Evolutionary conservation across 2,888 invertebrate genomes (phyloP).

Genomic region (Scaptomyza flava): DNA sequence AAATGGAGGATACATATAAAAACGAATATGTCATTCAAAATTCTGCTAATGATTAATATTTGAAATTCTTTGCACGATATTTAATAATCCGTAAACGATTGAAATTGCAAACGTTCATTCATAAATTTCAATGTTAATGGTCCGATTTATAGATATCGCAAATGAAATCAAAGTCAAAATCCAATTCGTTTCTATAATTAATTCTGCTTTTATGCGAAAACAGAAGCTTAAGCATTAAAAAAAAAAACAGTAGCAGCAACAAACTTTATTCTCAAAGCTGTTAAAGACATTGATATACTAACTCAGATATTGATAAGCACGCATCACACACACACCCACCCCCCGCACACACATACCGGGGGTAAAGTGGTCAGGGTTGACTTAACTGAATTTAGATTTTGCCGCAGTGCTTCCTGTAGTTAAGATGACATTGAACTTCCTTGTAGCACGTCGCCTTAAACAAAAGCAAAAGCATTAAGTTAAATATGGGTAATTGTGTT

Average conservation of each 20-base stretch:
- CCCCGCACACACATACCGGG: slow-evolving; percentile 2
- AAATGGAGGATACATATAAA: slow-evolving; percentile 27
- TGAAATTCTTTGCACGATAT: slow-evolving; percentile 51
- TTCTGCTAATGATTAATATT: slow-evolving; percentile 26
- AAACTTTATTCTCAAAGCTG: slow-evolving; percentile 31
- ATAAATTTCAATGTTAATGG: slow-evolving; percentile 66
- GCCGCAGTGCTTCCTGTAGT: slow-evolving; percentile 58
- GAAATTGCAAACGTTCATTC: slow-evolving; percentile 61
- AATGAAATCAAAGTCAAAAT: slow-evolving; percentile 31
- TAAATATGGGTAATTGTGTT: slow-evolving; percentile 77
- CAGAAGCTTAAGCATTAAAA: slow-evolving; percentile 35
- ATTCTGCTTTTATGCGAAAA: slow-evolving; percentile 59
- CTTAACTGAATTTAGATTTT: background rate
- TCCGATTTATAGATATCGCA: slow-evolving; percentile 38
- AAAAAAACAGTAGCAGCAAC: slow-evolving; percentile 58
- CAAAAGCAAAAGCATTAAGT: slow-evolving; percentile 41
- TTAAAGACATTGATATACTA: slow-evolving; percentile 23
- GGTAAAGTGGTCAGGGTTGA: slow-evolving; percentile 54
- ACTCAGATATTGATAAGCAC: slow-evolving; percentile 42
- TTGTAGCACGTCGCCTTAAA: slow-evolving; percentile 42
- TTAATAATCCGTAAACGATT: slow-evolving; percentile 29
- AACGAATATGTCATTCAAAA: slow-evolving; percentile 48
- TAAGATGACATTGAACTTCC: slow-evolving; percentile 64
- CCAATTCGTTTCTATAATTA: slow-evolving; percentile 59
- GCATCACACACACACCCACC: slow-evolving; percentile 23